These are phyloP conservation scores for Anthophora plumipes DNA, from an alignment of 2,888 invertebrate species.

Conservation along the genomic window DNA sequence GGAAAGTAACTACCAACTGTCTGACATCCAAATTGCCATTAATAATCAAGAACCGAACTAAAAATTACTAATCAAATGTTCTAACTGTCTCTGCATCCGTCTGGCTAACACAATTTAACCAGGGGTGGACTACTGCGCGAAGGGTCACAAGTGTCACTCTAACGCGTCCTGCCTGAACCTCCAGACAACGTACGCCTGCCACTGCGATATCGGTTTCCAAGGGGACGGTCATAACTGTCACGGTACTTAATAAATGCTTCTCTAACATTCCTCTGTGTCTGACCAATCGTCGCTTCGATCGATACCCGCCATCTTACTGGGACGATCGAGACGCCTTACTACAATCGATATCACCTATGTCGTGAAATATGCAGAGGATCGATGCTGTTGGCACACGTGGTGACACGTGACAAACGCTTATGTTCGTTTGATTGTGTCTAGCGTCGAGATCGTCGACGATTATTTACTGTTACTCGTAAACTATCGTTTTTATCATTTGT, in stretches of 20 bases:
- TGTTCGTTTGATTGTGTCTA: background rate
- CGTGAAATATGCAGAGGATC: constrained; percentile 44
- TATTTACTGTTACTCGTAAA: no score
- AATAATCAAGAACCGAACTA: constrained; percentile 18
- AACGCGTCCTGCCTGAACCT: constrained; percentile 97
- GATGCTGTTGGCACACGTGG: constrained; percentile 19
- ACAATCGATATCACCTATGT: constrained; percentile 10
- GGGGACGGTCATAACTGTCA: constrained; percentile 93
- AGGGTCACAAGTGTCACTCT: constrained; percentile 94
- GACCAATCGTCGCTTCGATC: constrained; percentile 7
- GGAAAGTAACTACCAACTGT: background rate
- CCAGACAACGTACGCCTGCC: constrained; percentile 95
- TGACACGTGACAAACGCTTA: background rate
- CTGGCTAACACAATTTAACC: constrained; percentile 81
- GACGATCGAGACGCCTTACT: constrained; percentile 34
- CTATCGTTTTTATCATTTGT: no score
- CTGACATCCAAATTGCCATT: constrained; percentile 20
- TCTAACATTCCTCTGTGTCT: constrained; percentile 30
- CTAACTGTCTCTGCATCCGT: constrained; percentile 71
- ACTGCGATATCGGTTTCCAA: constrained; percentile 95
- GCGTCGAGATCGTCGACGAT: constrained; percentile 7
- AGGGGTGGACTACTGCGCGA: constrained; percentile 95
- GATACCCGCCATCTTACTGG: constrained; percentile 2
- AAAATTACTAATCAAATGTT: constrained; percentile 61
- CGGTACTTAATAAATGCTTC: constrained; percentile 86